phyloP scores from a whole-genome alignment of 30 jellyfish, hydroid and myxozoan genomes.

The Mastigias papua region DNA sequence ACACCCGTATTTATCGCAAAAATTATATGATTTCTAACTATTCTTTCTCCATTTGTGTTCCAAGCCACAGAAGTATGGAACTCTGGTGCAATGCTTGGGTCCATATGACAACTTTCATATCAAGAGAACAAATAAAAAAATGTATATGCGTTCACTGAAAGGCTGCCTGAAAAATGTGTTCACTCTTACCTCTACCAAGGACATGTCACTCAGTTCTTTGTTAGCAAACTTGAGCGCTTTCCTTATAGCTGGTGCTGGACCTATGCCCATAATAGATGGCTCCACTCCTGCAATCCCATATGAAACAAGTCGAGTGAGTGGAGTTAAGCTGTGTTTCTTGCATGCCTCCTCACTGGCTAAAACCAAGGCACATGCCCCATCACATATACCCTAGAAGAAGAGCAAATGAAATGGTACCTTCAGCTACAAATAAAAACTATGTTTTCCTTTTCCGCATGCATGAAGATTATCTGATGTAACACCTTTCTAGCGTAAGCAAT shows the following conservation, averaged over 20 bases:
- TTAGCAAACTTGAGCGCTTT: slow-evolving; percentile 78
- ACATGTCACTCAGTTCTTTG: slow-evolving; percentile 82
- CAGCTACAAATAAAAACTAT: background rate
- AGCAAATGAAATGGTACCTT: background rate
- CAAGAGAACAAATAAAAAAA: too few relatives aligned
- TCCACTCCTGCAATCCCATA: slow-evolving; percentile 93
- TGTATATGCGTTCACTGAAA: too few relatives aligned
- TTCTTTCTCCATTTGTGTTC: too few relatives aligned
- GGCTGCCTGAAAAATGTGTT: too few relatives aligned
- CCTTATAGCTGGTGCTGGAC: slow-evolving; percentile 92
- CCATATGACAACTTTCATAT: too few relatives aligned
- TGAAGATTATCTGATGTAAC: too few relatives aligned
- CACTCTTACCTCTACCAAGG: slow-evolving; percentile 85
- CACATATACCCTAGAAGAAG: slow-evolving; percentile 86
- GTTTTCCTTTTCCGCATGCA: too few relatives aligned
- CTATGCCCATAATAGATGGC: slow-evolving; percentile 95
- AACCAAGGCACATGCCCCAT: slow-evolving; percentile 95
- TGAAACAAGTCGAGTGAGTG: slow-evolving; percentile 88
- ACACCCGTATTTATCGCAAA: too few relatives aligned
- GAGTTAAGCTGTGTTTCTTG: slow-evolving; percentile 73
- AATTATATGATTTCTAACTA: too few relatives aligned
- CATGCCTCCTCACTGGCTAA: slow-evolving; percentile 97
- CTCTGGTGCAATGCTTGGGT: too few relatives aligned
- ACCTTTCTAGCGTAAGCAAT: too few relatives aligned
- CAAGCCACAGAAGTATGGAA: too few relatives aligned